Conservation (phyloP, 1,140 invertebrate genomes). For the Cylas formicarius region DNA sequence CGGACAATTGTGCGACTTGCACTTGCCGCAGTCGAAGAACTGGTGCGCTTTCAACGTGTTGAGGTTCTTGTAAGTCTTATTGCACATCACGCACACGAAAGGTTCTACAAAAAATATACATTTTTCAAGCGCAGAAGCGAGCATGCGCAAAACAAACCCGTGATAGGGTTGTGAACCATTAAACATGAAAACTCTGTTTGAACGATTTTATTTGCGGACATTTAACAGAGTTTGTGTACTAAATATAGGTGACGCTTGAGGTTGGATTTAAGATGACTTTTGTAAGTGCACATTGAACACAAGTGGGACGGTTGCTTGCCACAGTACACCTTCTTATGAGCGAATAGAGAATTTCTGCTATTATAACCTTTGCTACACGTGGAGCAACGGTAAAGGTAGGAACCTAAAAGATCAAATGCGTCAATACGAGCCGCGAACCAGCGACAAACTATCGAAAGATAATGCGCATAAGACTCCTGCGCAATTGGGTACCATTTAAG, state of each 20-base stretch:
- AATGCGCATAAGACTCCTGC: no score
- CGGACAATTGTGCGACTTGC: constrained; percentile 44
- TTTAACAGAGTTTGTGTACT: no score
- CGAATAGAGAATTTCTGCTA: constrained; percentile 24
- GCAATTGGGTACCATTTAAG: no score
- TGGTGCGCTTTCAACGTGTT: constrained; percentile 45
- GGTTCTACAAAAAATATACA: no score
- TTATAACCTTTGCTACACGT: constrained; percentile 21
- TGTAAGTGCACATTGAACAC: constrained; percentile 51
- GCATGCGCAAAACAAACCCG: no score
- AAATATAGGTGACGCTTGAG: constrained; percentile 51
- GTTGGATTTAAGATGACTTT: constrained; percentile 76
- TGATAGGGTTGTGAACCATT: no score
- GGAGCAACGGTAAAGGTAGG: constrained; percentile 1
- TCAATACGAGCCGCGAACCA: no score
- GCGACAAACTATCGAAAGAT: no score
- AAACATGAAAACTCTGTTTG: no score
- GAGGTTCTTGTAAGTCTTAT: constrained; percentile 36
- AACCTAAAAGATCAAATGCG: background rate
- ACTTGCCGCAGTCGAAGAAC: constrained; percentile 46
- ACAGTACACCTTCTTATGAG: constrained; percentile 44
- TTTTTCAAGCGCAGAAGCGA: no score
- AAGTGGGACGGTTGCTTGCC: constrained; percentile 34
- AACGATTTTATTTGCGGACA: no score
- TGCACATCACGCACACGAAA: constrained; percentile 20